Evolutionary conservation across 2,888 invertebrate genomes (phyloP).

Genomic region (Eumerus sabulonum): DNA sequence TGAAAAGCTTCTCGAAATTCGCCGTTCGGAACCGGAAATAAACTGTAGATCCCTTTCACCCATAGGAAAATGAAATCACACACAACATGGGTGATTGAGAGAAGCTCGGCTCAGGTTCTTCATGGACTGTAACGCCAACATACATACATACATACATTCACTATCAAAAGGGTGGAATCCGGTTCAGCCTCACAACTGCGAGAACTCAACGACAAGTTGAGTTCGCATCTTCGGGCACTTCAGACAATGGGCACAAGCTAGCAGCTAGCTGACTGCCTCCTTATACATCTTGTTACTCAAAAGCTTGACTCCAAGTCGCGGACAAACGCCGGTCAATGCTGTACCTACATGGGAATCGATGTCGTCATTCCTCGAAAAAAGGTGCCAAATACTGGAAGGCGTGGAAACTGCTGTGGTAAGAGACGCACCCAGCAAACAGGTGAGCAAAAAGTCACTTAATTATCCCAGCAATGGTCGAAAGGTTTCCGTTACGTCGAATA

Average conservation of each 20-base stretch:
- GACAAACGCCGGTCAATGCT: conserved; percentile 5
- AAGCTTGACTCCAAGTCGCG: too few species aligned
- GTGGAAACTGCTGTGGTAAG: conserved; percentile 23
- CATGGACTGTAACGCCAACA: too few species aligned
- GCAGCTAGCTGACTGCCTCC: too few species aligned
- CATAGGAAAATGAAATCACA: too few species aligned
- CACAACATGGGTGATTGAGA: too few species aligned
- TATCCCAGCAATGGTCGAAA: conserved; percentile 3
- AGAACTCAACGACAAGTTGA: conserved; percentile 13
- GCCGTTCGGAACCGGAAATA: too few species aligned
- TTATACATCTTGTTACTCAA: conserved; percentile 25
- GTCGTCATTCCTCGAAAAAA: conserved; percentile 6
- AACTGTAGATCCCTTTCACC: too few species aligned
- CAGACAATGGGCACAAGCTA: conserved; percentile 31
- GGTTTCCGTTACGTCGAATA: conserved; percentile 3
- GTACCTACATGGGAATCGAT: conserved; percentile 19
- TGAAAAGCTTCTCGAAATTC: too few species aligned
- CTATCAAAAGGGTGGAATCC: conserved; percentile 3
- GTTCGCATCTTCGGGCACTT: conserved; percentile 34
- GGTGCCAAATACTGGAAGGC: conserved; percentile 23
- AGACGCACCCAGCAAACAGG: conserved; percentile 19
- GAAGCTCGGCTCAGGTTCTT: too few species aligned
- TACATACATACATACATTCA: too few species aligned
- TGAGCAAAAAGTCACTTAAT: conserved; percentile 13
- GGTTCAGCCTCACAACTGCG: conserved; percentile 11